phyloP scores from a whole-genome alignment of 2,113 vertebrate species.

The Anser cygnoides region DNA sequence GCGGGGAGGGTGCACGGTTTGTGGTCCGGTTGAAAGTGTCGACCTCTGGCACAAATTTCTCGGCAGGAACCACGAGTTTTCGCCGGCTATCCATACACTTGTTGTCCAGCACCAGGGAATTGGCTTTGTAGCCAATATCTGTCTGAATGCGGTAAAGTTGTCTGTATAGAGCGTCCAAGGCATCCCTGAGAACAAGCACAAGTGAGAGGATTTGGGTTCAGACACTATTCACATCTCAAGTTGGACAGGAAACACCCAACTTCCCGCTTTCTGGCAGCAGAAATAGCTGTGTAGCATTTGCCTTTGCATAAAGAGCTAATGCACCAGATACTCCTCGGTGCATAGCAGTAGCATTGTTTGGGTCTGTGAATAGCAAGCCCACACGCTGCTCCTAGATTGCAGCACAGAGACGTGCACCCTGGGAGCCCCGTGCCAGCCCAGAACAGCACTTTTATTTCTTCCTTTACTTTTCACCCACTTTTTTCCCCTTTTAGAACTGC shows the following conservation, averaged over 20 bases:
- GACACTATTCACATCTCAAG: background rate
- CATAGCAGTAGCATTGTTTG: background rate
- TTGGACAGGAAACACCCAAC: background rate
- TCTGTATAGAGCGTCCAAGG: constrained; percentile 83
- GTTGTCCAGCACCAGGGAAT: constrained; percentile 77
- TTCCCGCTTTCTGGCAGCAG: background rate
- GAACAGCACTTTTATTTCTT: background rate
- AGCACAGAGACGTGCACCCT: background rate
- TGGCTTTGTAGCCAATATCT: constrained; percentile 82
- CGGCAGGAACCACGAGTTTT: constrained; percentile 72
- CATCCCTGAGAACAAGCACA: constrained; percentile 72
- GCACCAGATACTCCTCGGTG: background rate
- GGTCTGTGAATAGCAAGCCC: background rate
- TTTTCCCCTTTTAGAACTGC: background rate
- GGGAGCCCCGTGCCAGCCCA: background rate
- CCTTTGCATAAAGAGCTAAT: background rate
- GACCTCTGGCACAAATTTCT: constrained; percentile 69
- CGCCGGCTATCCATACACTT: constrained; percentile 77
- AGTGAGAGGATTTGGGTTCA: background rate
- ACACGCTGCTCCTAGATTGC: background rate
- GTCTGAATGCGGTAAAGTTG: constrained; percentile 83
- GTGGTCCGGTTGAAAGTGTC: constrained; percentile 74
- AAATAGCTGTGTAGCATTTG: background rate
- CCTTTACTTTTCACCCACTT: background rate
- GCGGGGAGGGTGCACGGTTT: constrained; percentile 47